Percentiles rank a stretch among this genome's conserved stretches.
Conservation (phyloP, 2,113 vertebrate genomes). For the Podarcis raffonei region DNA sequence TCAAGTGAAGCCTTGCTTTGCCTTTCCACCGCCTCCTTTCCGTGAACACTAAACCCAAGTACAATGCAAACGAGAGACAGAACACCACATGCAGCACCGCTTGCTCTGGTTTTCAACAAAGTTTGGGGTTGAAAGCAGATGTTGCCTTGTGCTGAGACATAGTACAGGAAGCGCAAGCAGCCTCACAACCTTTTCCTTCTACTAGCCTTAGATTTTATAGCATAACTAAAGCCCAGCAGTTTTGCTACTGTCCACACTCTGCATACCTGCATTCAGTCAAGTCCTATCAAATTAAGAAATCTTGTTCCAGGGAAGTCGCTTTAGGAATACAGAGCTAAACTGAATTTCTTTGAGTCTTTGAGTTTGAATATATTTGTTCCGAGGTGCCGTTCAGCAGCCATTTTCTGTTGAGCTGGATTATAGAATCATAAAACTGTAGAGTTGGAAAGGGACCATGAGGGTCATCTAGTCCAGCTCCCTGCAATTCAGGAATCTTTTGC, state of each 20-base stretch:
- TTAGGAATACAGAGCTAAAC: neutral
- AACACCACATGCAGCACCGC: constrained; percentile 45
- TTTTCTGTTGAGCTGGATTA: neutral
- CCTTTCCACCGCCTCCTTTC: constrained; percentile 65
- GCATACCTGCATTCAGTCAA: neutral
- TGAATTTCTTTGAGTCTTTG: no score
- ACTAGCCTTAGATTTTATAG: neutral
- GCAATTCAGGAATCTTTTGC: no score
- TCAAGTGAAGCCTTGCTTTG: constrained; percentile 73
- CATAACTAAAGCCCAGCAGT: neutral
- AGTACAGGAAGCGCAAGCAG: neutral
- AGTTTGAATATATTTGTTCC: neutral
- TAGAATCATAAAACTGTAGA: no score
- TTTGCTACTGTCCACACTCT: neutral
- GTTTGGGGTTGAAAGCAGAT: neutral
- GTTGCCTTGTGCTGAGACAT: neutral
- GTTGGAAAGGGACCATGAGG: no score
- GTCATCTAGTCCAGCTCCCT: no score
- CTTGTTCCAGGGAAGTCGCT: neutral
- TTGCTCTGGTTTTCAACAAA: constrained; percentile 28
- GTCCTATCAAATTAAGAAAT: neutral
- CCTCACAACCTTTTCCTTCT: neutral
- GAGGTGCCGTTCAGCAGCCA: neutral
- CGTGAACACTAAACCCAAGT: constrained; percentile 65
- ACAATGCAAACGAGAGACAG: constrained; percentile 56